These are phyloP conservation scores for Piaya cayana DNA, from an alignment of 2,113 vertebrate genomes.

Conservation along the genomic window DNA sequence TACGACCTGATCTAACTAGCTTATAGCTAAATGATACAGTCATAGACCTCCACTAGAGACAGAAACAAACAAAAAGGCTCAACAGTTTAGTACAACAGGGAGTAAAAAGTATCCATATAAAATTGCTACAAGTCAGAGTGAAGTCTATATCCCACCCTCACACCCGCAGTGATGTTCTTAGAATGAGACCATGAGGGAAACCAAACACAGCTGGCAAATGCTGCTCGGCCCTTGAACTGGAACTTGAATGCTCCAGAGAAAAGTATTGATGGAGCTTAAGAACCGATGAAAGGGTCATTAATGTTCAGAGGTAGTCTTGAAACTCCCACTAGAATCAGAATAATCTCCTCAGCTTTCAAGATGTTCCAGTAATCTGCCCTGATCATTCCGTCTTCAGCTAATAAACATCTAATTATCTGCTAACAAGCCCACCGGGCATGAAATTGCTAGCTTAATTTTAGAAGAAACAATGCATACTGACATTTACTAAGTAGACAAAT, in stretches of 20 bases:
- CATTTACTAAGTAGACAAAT: neutral
- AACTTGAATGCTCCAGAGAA: neutral
- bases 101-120: neutral
- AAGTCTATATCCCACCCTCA: neutral
- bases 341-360: neutral
- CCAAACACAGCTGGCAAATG: neutral
- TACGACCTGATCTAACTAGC: too few species aligned
- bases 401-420: neutral
- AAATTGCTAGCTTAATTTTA: neutral
- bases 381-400: neutral
- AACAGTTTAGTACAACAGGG: neutral
- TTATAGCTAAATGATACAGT: too few species aligned
- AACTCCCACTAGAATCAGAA: neutral
- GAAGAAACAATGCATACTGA: neutral
- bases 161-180: neutral
- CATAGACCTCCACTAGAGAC: too few species aligned
- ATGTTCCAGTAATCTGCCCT: neutral
- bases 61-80: too few species aligned
- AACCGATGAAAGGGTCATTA: neutral
- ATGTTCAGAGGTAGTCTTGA: neutral
- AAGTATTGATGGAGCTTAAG: neutral
- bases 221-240: neutral
- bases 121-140: neutral
- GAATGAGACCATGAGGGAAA: neutral
- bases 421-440: neutral